Conservation (phyloP, 2,888 invertebrate species). For the Caenorhabditis doughertyi region DNA sequence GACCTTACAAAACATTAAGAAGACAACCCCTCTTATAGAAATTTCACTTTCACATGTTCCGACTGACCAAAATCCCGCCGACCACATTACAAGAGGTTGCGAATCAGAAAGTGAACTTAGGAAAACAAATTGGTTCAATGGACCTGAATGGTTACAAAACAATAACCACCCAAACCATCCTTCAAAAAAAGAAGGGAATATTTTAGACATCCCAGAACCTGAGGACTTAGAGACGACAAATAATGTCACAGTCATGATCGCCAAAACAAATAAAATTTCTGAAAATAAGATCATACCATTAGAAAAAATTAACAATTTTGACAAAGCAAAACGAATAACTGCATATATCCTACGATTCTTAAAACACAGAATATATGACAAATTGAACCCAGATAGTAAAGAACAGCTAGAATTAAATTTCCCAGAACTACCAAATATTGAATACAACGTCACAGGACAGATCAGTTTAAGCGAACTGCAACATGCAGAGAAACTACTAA, state of each 20-base stretch:
- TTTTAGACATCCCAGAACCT: background rate
- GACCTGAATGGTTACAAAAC: constrained; percentile 12
- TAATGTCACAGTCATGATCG: background rate
- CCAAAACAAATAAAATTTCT: background rate
- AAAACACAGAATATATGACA: background rate
- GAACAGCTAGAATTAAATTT: background rate
- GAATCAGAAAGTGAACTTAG: constrained; percentile 5
- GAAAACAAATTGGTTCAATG: constrained; percentile 20
- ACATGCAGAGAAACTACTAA: background rate
- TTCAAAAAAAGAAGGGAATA: background rate
- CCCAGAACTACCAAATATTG: background rate
- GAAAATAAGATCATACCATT: constrained; percentile 1
- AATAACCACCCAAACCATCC: background rate
- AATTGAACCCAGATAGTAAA: background rate
- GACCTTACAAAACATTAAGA: background rate
- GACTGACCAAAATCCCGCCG: constrained; percentile 39
- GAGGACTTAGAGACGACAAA: background rate
- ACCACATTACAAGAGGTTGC: constrained; percentile 19
- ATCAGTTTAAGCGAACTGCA: background rate
- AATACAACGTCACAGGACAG: background rate
- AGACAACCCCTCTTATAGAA: background rate
- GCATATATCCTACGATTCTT: background rate
- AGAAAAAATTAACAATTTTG: background rate
- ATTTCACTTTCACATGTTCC: constrained; percentile 14
- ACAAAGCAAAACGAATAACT: background rate